Evolutionary conservation across 2,888 invertebrate genomes (phyloP).

Genomic region (Drosophila nr. medialis): DNA sequence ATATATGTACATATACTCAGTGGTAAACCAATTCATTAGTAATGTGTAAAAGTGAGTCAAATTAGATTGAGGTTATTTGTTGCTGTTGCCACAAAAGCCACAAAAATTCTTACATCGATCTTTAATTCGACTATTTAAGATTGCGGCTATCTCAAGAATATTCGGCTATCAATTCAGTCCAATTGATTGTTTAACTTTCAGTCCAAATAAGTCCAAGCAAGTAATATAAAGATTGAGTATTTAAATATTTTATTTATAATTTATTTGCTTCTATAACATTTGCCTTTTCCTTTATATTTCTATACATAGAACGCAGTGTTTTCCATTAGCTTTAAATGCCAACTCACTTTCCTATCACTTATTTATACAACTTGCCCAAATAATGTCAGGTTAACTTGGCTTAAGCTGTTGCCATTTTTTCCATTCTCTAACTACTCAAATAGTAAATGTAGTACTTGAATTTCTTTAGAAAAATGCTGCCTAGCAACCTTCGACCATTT

Average conservation of each 20-base stretch:
- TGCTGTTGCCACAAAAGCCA: constrained; percentile 26
- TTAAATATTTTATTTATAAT: background rate
- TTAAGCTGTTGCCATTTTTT: background rate
- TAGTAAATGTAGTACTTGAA: constrained; percentile 1
- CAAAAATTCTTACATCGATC: constrained; percentile 1
- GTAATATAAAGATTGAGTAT: background rate
- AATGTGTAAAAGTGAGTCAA: constrained; percentile 28
- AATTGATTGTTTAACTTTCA: constrained; percentile 2
- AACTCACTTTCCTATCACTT: background rate
- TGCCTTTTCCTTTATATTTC: background rate
- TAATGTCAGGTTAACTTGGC: background rate
- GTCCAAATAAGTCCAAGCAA: background rate
- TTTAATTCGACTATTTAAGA: background rate
- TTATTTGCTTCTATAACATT: too few relatives aligned
- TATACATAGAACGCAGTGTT: background rate
- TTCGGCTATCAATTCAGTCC: background rate
- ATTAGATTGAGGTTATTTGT: constrained; percentile 50
- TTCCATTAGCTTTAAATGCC: background rate
- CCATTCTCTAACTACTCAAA: background rate
- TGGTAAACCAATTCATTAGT: constrained; percentile 56
- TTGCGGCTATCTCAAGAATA: background rate
- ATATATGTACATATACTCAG: constrained; percentile 19
- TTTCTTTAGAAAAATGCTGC: background rate
- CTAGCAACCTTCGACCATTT: background rate
- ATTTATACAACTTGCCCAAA: background rate